Percentiles rank a stretch among this genome's conserved stretches.
These are phyloP conservation scores for Leptothorax acervorum DNA, from an alignment of 2,888 invertebrate genomes.

Conservation along the genomic window DNA sequence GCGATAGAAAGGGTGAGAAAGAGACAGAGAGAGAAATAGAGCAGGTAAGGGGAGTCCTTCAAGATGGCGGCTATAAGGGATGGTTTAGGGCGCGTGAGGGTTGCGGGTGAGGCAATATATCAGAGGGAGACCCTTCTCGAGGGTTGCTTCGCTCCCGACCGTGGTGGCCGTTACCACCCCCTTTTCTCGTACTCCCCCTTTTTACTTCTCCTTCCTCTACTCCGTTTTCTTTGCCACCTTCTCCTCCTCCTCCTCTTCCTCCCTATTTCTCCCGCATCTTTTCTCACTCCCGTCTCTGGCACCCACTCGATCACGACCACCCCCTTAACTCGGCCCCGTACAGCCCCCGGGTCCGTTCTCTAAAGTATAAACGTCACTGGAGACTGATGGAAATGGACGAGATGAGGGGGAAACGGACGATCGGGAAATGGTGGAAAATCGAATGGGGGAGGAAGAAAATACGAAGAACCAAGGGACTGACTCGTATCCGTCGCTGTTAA, in stretches of 20 bases:
- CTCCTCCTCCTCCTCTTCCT: conserved; percentile 40
- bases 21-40: conserved; percentile 52
- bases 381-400: conserved; percentile 77
- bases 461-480: conserved; percentile 43
- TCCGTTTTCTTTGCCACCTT: conserved; percentile 57
- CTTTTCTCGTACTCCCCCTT: conserved; percentile 68
- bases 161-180: conserved; percentile 79
- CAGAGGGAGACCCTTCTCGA: conserved; percentile 79
- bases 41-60: conserved; percentile 80
- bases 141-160: conserved; percentile 72
- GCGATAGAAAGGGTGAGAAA: conserved; percentile 55
- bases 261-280: conserved; percentile 61
- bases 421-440: conserved; percentile 78
- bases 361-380: conserved; percentile 79
- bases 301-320: conserved; percentile 69
- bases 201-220: conserved; percentile 66
- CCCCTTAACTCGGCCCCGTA: conserved; percentile 68
- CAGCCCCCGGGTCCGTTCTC: conserved; percentile 82
- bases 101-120: conserved; percentile 84
- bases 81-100: conserved; percentile 84
- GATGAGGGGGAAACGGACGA: conserved; percentile 67
- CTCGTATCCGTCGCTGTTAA: conserved; percentile 64
- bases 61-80: conserved; percentile 85
- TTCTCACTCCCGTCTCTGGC: conserved; percentile 58
- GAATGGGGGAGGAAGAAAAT: conserved; percentile 71